Base-by-base conservation (phyloP, 2,888 invertebrate species). In the Diplazon laetatorius region DNA sequence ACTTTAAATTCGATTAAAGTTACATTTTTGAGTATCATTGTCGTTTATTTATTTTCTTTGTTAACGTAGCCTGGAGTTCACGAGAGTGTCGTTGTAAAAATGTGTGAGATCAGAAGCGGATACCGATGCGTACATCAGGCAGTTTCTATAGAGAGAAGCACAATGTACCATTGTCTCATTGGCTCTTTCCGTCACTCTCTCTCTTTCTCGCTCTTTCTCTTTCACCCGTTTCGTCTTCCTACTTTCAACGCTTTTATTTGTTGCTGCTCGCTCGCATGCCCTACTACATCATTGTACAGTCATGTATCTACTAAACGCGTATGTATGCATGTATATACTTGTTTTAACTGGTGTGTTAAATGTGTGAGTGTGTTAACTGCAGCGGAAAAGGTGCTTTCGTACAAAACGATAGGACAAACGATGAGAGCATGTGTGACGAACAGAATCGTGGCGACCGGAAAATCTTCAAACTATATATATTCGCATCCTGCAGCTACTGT, bases 141-240 rank as follows among this genome's bases (percentile, higher is more conserved):
- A 57, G 60, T 57, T 74, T 55, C 73, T 66, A 69, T 66, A 73
- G 73, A 65, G 76, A 74, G 70, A 25, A 69, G 82, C 82, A 87
- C 87, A 87, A 87, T 86, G 85, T 85, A 65, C 86, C 86, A 87
- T 87, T 87, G 87, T 87, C 85, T 85, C 84, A 79, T 81, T 81
- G 69, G 74, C 69, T 78, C 75, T 70, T 66, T 65, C 60, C 30
- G 30, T 76, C 55, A 44, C 42, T 44, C 66, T 59, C 22, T 69
- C 18, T 30, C 37, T 68, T 18, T n/a, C 3, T 25, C n/a, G 30
- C 59, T 60, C 65, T 60, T 57, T 63, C 48, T 66, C 46, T 39
- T 60, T 6, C 55, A 14, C 35, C 60, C 16, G 66, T 44, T 52
- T 30, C 9, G 37, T 52, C 14, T 42, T 55, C 9, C 68, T 42